Evolutionary conservation across 2,888 invertebrate species (phyloP).

Genomic region (Bombylius discolor): DNA sequence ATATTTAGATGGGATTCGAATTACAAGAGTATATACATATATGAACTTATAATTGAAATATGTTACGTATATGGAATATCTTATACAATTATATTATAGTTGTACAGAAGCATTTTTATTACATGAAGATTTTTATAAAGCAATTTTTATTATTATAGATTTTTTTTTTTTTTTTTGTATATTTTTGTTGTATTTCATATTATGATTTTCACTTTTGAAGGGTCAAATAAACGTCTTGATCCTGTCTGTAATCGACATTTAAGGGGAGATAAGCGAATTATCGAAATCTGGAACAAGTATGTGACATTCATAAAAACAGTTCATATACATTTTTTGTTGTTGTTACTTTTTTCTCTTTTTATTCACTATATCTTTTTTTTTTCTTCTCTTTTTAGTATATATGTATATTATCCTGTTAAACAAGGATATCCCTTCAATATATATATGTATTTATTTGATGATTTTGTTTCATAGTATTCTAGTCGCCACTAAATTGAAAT

Average conservation of each 20-base stretch:
- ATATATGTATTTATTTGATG: neutral
- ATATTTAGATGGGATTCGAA: too few relatives aligned
- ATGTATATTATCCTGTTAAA: neutral
- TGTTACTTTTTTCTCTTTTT: neutral
- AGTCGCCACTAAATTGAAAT: neutral
- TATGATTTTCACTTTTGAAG: neutral
- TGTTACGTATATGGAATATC: too few relatives aligned
- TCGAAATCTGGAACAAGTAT: constrained; percentile 13
- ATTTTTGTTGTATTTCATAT: too few relatives aligned
- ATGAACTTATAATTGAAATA: too few relatives aligned
- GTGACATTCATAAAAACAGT: constrained; percentile 12
- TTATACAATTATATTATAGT: too few relatives aligned
- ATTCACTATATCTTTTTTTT: too few relatives aligned
- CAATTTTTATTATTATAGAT: too few relatives aligned
- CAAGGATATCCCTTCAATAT: neutral
- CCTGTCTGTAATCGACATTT: constrained; percentile 13
- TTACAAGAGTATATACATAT: too few relatives aligned
- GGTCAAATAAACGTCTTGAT: constrained; percentile 15
- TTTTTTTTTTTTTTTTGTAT: neutral
- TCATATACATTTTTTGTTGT: neutral
- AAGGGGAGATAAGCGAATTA: constrained; percentile 15
- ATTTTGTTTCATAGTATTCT: neutral
- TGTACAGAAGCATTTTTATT: too few relatives aligned
- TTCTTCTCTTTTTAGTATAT: neutral
- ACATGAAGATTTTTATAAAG: too few relatives aligned